Base-by-base conservation (phyloP, 2,113 vertebrate species). In the Ptyas mucosa region DNA sequence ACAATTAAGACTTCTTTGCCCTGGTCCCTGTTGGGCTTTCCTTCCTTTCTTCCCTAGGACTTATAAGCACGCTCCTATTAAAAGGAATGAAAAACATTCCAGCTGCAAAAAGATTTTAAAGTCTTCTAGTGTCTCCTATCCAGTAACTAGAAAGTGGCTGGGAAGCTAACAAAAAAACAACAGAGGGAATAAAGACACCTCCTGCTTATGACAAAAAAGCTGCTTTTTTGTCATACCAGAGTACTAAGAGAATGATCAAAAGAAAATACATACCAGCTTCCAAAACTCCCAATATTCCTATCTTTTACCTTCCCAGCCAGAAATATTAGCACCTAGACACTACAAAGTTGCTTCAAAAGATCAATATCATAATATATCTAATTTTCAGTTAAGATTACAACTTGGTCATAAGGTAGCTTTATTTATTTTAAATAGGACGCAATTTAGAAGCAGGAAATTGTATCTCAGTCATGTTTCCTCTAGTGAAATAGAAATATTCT, bases 21-120 rank as follows among this genome's bases (percentile, higher is more conserved):
- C 0, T 90, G 85, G n/a, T 94, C 88, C 95, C 91, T 69, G 75
- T 92, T 95, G 92, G 34, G 20, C 88, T 94, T 55, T 5, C 58
- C 58, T 61, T 61, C 58, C 58, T 58, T 26, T 93, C 9, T 81
- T 26, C 94, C 11, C 81, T 24, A 43, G 10, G 89, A 93, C 89
- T 94, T 90, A 90, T 8, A 58, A 94, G n/a, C 93, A 26, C 34
- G 18, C 51, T 94, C 64, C 0, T 0, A 11, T 20, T 64, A 10
- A 20, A 0, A 89, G 34, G 15, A 29, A 34, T 55, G 11, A 24
- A 51, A 91, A 52, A 24, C 1, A 15, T 23, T 29, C 57, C 95
- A 46, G 0, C 23, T 94, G 87, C 87, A 69, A 58, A 12, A 94
- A 93, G 39, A 29, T 91, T 49, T 89, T 15, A 75, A 87, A 3